phyloP scores from a whole-genome alignment of 2,888 invertebrate genomes.

The Harmothoe impar region DNA sequence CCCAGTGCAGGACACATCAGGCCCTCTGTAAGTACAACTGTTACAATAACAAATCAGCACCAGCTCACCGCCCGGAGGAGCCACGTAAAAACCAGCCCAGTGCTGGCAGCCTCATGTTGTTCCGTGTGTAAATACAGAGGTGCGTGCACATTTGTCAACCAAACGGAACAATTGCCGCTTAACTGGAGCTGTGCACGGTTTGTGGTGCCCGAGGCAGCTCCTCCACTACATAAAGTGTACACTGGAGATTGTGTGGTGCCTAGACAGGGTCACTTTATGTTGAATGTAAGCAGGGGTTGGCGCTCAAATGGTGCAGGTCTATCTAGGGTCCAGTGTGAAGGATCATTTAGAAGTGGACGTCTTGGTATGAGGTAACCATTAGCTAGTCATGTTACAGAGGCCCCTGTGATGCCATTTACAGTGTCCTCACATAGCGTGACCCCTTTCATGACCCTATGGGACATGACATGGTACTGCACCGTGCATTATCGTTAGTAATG shows the following conservation, averaged over 20 bases:
- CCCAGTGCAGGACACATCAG: neutral
- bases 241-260: neutral
- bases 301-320: too few species aligned
- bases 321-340: too few species aligned
- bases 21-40: neutral
- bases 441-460: too few species aligned
- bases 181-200: neutral
- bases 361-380: too few species aligned
- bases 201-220: neutral
- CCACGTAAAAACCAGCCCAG: neutral
- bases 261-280: neutral
- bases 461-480: too few species aligned
- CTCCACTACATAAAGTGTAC: neutral
- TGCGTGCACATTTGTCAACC: neutral
- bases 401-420: too few species aligned
- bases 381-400: too few species aligned
- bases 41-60: neutral
- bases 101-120: neutral
- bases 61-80: neutral
- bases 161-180: constrained; percentile 8
- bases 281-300: too few species aligned
- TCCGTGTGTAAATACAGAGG: neutral
- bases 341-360: too few species aligned
- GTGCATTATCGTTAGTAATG: too few species aligned
- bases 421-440: too few species aligned